phyloP scores from a whole-genome alignment of 1,140 invertebrate species.

The Panagrolaimus sp. region DNA sequence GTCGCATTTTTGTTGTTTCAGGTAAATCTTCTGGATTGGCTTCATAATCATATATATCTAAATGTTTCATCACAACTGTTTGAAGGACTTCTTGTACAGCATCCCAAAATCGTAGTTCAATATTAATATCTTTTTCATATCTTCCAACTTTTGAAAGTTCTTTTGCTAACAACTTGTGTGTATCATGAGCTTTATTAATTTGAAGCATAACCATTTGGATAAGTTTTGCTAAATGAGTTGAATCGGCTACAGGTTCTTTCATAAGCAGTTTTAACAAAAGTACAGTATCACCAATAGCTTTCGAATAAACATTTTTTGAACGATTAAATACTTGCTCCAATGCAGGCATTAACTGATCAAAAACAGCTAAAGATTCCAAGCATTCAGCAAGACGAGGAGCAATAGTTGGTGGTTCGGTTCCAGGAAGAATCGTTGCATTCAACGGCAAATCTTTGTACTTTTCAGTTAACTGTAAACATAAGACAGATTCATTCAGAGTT shows the following conservation, averaged over 20 bases:
- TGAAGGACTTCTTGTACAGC: conserved; percentile 16
- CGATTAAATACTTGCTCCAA: conserved; percentile 27
- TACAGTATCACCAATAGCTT: conserved; percentile 37
- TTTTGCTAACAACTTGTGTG: background rate
- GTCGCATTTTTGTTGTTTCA: background rate
- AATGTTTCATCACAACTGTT: conserved; percentile 36
- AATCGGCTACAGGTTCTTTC: conserved; percentile 22
- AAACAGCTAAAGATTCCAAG: conserved; percentile 36
- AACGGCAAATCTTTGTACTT: conserved; percentile 14
- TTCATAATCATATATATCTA: conserved; percentile 43
- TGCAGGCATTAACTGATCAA: conserved; percentile 45
- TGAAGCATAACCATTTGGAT: conserved; percentile 18
- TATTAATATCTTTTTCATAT: background rate
- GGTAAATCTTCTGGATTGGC: background rate
- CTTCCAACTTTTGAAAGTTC: background rate
- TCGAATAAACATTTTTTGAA: conserved; percentile 21
- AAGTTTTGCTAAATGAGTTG: conserved; percentile 28
- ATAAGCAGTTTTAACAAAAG: conserved; percentile 30
- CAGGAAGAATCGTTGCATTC: conserved; percentile 4
- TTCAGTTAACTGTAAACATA: conserved; percentile 23
- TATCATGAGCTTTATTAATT: conserved; percentile 1
- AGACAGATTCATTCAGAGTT: conserved; percentile 22
- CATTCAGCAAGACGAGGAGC: conserved; percentile 24
- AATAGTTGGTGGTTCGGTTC: conserved; percentile 15
- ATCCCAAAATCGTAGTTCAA: conserved; percentile 4